phyloP scores from a whole-genome alignment of 64 coral and sea anemone genomes.

The Platygyra sinensis region DNA sequence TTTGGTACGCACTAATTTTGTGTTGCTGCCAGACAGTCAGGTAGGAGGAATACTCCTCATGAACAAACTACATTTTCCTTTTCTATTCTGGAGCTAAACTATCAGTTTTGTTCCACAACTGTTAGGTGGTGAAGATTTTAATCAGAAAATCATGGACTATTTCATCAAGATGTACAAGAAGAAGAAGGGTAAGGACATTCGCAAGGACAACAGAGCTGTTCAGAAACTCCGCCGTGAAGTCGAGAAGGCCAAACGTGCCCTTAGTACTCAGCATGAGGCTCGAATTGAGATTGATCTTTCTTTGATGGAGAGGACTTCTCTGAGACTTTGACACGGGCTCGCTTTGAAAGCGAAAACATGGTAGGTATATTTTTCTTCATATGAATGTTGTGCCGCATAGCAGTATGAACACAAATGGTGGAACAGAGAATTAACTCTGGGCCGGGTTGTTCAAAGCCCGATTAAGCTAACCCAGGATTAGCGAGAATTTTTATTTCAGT shows the following conservation, averaged over 20 bases:
- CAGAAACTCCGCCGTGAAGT: constrained; percentile 99
- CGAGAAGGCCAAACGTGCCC: constrained; percentile 97
- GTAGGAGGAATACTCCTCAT: too few relatives aligned
- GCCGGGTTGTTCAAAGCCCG: too few relatives aligned
- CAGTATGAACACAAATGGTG: too few relatives aligned
- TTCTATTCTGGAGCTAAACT: too few relatives aligned
- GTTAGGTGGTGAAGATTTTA: constrained; percentile 99
- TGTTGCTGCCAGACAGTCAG: too few relatives aligned
- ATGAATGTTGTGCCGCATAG: too few relatives aligned
- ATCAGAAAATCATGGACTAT: constrained; percentile 97
- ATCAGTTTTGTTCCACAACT: background rate
- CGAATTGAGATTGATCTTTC: constrained; percentile 97
- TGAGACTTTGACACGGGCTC: constrained; percentile 90
- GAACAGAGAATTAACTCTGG: too few relatives aligned
- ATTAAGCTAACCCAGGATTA: too few relatives aligned
- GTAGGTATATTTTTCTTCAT: constrained; percentile 52
- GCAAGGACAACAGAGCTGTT: constrained; percentile 99
- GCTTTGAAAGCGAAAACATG: constrained; percentile 93
- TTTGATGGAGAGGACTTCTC: constrained; percentile 99
- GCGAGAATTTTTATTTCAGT: too few relatives aligned
- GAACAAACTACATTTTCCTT: too few relatives aligned
- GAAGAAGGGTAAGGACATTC: constrained; percentile 99
- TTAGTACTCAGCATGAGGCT: constrained; percentile 95
- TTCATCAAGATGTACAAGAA: constrained; percentile 99
- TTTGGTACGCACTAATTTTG: too few relatives aligned